A percentile compares a stretch with the other conserved stretches of the same genome.
phyloP scores from a whole-genome alignment of 2,797 vertebrate genomes.

The Tolypeutes matacus region DNA sequence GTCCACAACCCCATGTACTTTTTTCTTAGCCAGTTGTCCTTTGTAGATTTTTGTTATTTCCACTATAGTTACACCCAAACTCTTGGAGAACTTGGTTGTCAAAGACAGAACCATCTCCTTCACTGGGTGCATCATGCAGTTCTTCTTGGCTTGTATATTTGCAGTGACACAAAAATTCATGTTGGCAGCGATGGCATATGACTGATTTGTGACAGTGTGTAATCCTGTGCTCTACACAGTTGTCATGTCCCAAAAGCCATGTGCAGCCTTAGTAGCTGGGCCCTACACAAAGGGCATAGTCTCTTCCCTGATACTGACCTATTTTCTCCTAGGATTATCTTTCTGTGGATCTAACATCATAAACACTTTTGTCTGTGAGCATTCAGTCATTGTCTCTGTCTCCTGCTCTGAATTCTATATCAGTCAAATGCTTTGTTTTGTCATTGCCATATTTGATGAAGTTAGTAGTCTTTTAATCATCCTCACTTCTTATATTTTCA shows the following conservation, averaged over 20 bases:
- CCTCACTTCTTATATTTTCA: neutral
- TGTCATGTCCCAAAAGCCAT: neutral
- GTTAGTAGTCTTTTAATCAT: neutral
- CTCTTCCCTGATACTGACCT: too few relatives aligned
- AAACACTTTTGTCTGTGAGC: too few relatives aligned
- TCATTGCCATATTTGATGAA: too few relatives aligned
- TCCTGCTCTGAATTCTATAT: too few relatives aligned
- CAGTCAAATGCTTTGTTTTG: too few relatives aligned
- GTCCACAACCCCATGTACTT: slow-evolving; percentile 27
- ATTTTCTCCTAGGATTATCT: too few relatives aligned
- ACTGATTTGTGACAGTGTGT: neutral
- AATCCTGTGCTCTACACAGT: neutral
- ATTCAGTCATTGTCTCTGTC: too few relatives aligned
- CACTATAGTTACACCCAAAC: neutral
- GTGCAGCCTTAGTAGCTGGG: neutral
- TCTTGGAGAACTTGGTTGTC: slow-evolving; percentile 5
- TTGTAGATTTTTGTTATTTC: slow-evolving; percentile 48
- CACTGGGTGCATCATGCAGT: neutral
- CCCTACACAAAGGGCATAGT: neutral
- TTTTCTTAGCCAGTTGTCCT: slow-evolving; percentile 40
- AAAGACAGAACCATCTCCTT: slow-evolving; percentile 39
- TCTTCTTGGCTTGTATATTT: neutral
- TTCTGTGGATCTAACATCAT: too few relatives aligned
- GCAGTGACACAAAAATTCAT: neutral
- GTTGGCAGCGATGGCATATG: neutral